Percentiles rank a stretch among this genome's conserved stretches.
phyloP scores from a whole-genome alignment of 2,888 invertebrate genomes.

The Dromius quadrimaculatus region DNA sequence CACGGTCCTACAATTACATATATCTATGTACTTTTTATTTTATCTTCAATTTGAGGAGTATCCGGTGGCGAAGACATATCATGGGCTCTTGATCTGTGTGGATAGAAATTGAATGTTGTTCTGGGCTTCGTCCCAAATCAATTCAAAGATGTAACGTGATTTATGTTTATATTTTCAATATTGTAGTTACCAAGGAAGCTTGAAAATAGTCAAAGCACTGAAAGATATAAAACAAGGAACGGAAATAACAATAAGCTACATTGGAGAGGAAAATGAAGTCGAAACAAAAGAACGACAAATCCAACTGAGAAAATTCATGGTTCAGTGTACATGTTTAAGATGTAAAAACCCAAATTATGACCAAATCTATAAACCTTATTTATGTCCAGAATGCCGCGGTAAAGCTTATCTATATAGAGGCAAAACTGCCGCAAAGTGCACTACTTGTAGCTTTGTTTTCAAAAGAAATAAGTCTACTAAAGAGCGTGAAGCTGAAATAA shows the following conservation, averaged over 20 bases:
- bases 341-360: constrained; percentile 1
- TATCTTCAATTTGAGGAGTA: no score
- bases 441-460: not conserved
- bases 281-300: constrained; percentile 2
- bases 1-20: no score
- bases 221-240: constrained; percentile 15
- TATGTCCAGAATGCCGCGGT: constrained; percentile 8
- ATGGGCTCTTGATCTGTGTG: no score
- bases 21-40: no score
- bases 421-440: not conserved
- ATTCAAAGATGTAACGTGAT: not conserved
- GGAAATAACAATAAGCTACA: constrained; percentile 18
- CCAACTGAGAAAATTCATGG: not conserved
- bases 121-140: no score
- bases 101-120: no score
- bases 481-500: constrained; percentile 9
- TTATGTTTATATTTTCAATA: not conserved
- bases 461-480: not conserved
- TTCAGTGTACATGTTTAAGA: not conserved
- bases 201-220: constrained; percentile 22
- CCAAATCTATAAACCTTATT: not conserved
- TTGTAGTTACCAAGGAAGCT: constrained; percentile 4
- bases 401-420: not conserved
- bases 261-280: not conserved
- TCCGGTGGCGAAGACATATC: no score